A percentile compares a stretch with the other conserved stretches of the same genome.
phyloP scores from a whole-genome alignment of 2,113 vertebrate genomes.

The Hassar affinis region DNA sequence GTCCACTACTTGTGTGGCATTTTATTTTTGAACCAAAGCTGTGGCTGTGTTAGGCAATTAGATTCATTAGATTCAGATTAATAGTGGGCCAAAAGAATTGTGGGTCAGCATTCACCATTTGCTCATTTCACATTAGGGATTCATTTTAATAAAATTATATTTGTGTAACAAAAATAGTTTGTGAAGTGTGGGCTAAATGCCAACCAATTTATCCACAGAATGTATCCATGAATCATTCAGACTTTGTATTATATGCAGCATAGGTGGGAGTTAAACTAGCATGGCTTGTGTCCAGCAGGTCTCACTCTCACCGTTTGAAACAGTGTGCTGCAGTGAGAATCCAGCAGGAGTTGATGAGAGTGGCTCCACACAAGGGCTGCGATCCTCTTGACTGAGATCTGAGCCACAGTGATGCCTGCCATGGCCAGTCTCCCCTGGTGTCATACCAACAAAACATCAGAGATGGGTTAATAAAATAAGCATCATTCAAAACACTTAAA shows the following conservation, averaged over 20 bases:
- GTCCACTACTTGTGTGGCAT: neutral
- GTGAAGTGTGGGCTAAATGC: neutral
- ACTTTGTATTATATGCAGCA: neutral
- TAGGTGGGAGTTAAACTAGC: neutral
- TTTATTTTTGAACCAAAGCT: neutral
- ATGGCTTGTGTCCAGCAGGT: slow-evolving; percentile 38
- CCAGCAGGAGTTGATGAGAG: slow-evolving; percentile 87
- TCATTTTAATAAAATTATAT: neutral
- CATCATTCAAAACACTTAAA: neutral
- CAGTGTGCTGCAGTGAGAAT: slow-evolving; percentile 86
- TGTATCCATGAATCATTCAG: neutral
- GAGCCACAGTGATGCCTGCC: slow-evolving; percentile 85
- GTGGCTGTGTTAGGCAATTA: neutral
- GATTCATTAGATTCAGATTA: slow-evolving; percentile 7
- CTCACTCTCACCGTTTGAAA: slow-evolving; percentile 79
- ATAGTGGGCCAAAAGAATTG: neutral
- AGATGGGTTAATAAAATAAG: neutral
- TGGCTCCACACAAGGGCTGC: slow-evolving; percentile 83
- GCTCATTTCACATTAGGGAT: neutral
- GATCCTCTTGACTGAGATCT: slow-evolving; percentile 71
- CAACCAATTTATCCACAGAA: neutral
- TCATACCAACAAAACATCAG: slow-evolving; percentile 9
- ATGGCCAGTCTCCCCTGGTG: slow-evolving; percentile 83
- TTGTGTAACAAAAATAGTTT: neutral
- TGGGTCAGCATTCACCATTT: neutral